Percentiles rank a stretch among this genome's conserved stretches.
Evolutionary conservation across 2,888 invertebrate genomes (phyloP).

Genomic region (Papilio elwesi): DNA sequence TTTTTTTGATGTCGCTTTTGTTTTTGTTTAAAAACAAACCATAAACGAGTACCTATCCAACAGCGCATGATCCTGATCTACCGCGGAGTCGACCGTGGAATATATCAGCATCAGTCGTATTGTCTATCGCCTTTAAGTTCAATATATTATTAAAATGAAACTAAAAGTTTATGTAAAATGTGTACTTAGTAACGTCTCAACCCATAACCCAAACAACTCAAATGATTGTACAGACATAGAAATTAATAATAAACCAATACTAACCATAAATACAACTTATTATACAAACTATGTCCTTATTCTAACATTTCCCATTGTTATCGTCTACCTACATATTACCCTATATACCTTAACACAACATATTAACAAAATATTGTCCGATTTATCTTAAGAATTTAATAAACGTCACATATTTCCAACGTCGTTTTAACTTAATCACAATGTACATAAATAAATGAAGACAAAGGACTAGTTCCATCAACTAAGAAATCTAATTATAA

Average conservation of each 20-base stretch:
- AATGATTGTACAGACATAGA: slow-evolving; percentile 6
- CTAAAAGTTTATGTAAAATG: background rate
- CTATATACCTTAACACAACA: background rate
- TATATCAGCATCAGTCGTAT: no score
- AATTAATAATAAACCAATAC: slow-evolving; percentile 1
- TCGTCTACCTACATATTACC: background rate
- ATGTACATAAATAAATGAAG: no score
- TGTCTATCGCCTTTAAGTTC: background rate
- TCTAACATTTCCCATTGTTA: background rate
- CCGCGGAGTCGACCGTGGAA: no score
- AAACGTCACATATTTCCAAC: background rate
- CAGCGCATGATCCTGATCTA: no score
- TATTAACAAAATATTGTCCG: background rate
- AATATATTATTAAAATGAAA: background rate
- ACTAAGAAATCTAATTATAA: no score
- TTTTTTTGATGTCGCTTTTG: no score
- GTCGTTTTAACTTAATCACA: no score
- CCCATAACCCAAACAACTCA: slow-evolving; percentile 29
- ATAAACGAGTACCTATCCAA: no score
- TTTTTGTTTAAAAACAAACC: no score
- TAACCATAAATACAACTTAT: background rate
- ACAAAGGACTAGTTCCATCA: no score
- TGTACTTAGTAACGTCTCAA: slow-evolving; percentile 3
- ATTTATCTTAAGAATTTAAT: background rate
- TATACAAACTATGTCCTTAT: background rate